A percentile compares a stretch with the other conserved stretches of the same genome.
phyloP scores from a whole-genome alignment of 2,113 vertebrate species.

The Petaurus breviceps region DNA sequence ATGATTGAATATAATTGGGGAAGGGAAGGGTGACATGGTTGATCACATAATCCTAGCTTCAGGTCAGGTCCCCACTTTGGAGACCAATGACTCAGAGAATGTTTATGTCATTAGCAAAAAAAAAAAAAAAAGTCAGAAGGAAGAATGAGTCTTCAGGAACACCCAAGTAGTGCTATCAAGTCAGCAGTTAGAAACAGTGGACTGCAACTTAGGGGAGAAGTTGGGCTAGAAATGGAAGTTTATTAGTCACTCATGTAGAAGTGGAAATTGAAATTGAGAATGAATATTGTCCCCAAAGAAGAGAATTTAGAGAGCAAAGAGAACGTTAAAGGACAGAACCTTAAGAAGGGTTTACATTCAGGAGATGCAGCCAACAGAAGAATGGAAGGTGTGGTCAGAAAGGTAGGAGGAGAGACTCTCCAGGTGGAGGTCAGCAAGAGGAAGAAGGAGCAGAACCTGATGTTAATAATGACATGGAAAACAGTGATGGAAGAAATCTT shows the following conservation, averaged over 20 bases:
- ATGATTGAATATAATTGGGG: not conserved
- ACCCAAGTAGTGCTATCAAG: too few species aligned
- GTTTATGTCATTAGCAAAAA: not conserved
- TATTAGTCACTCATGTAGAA: not conserved
- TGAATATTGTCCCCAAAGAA: too few species aligned
- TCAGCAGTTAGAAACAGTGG: not conserved
- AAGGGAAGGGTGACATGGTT: not conserved
- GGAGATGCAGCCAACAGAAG: not conserved
- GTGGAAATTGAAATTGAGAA: not conserved
- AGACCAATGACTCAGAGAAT: not conserved
- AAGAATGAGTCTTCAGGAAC: not conserved
- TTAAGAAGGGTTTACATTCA: not conserved
- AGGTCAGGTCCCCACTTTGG: not conserved
- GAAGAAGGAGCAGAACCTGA: too few species aligned
- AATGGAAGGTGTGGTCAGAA: not conserved
- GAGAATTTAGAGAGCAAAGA: not conserved
- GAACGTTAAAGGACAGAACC: not conserved
- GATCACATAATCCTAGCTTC: not conserved
- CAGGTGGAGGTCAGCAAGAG: not conserved
- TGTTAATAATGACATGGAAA: not conserved
- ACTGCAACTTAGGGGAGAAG: not conserved
- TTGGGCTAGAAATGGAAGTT: not conserved
- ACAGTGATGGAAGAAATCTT: not conserved
- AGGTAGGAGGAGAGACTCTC: not conserved
- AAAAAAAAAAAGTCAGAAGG: not conserved